A percentile compares a stretch with the other conserved stretches of the same genome.
Conservation (phyloP, 2,888 invertebrate species). For the Sabatieria punctata region DNA sequence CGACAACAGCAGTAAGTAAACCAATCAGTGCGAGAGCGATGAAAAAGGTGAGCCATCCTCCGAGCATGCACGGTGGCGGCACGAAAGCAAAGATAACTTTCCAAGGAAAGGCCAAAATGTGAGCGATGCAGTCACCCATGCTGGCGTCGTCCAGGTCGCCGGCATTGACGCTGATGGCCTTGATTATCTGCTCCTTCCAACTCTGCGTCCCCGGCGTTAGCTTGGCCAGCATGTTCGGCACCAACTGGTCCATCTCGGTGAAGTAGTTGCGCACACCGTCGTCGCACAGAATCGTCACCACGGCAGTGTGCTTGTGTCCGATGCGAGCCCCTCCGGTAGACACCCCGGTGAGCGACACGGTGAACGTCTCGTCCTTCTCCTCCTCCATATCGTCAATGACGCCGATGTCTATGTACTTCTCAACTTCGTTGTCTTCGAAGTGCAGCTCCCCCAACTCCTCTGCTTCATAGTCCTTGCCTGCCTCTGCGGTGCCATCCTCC, state of each 20-base stretch:
- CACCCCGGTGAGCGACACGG: constrained; percentile 38
- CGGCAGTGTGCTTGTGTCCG: constrained; percentile 32
- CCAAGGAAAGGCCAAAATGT: constrained; percentile 44
- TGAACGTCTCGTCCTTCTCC: constrained; percentile 46
- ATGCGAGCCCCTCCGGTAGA: constrained; percentile 27
- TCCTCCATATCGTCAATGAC: constrained; percentile 43
- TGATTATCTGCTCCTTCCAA: constrained; percentile 35
- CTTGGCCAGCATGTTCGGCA: constrained; percentile 16
- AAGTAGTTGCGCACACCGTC: constrained; percentile 33
- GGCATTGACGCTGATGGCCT: constrained; percentile 44
- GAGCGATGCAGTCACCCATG: constrained; percentile 40
- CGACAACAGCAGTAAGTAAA: constrained; percentile 43
- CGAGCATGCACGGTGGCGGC: constrained; percentile 41
- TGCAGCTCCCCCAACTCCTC: constrained; percentile 38
- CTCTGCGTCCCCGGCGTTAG: constrained; percentile 17
- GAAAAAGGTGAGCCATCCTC: constrained; percentile 44
- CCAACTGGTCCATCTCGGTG: constrained; percentile 13
- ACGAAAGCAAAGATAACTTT: constrained; percentile 40
- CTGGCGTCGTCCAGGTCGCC: constrained; percentile 43
- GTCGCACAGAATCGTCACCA: constrained; percentile 42
- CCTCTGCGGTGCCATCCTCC: constrained; percentile 42
- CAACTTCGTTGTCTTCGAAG: constrained; percentile 36
- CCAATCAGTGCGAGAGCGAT: constrained; percentile 42
- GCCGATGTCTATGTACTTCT: constrained; percentile 40
- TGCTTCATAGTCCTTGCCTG: constrained; percentile 41